Percentiles rank a stretch among this genome's conserved stretches.
These are phyloP conservation scores for Trichacis sp. DNA, from an alignment of 2,888 invertebrate species.

Conservation along the genomic window DNA sequence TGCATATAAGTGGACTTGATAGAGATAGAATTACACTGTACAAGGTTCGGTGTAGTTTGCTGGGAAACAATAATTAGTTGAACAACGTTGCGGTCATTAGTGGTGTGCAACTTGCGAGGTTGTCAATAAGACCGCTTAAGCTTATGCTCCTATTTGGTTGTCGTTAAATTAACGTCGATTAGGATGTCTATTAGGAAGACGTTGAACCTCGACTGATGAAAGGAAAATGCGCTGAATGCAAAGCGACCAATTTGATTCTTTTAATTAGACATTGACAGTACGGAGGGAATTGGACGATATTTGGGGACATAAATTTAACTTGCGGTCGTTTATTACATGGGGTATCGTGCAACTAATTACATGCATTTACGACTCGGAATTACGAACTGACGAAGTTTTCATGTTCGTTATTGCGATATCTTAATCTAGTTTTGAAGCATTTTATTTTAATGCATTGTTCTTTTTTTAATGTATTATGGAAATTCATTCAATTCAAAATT, in stretches of 20 bases:
- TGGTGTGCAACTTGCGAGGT: constrained; percentile 38
- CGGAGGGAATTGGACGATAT: too few relatives aligned
- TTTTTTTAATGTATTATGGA: too few relatives aligned
- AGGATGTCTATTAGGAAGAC: constrained; percentile 65
- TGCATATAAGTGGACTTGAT: neutral
- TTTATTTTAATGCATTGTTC: too few relatives aligned
- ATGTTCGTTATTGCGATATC: too few relatives aligned
- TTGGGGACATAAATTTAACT: too few relatives aligned
- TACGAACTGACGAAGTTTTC: too few relatives aligned
- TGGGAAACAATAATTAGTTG: constrained; percentile 23
- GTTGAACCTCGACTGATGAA: constrained; percentile 57
- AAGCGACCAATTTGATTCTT: neutral
- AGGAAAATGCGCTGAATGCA: constrained; percentile 11
- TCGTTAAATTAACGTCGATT: constrained; percentile 66
- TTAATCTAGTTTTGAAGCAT: too few relatives aligned
- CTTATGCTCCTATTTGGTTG: constrained; percentile 47
- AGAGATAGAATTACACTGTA: neutral
- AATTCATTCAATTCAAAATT: too few relatives aligned
- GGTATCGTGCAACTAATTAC: too few relatives aligned
- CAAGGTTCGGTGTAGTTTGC: neutral
- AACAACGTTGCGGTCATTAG: constrained; percentile 25
- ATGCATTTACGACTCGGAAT: too few relatives aligned
- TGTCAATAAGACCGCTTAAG: constrained; percentile 56
- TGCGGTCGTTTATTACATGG: too few relatives aligned
- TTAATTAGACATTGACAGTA: neutral